Evolutionary conservation across 2,888 invertebrate species (phyloP).

Genomic region (Pseudoips prasinana): DNA sequence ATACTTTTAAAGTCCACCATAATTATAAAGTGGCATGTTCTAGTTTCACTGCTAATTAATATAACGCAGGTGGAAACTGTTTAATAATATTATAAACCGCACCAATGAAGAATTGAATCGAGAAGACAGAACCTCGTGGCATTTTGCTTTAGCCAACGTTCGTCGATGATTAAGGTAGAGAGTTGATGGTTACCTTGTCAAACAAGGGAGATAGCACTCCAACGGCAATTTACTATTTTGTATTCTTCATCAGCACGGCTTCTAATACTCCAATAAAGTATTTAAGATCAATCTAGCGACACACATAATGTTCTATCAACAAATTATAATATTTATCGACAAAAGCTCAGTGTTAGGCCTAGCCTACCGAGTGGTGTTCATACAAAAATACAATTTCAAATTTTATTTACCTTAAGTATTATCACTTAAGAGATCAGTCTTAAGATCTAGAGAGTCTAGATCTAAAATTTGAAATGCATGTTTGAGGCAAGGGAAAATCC

Average conservation of each 20-base stretch:
- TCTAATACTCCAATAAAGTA: no score
- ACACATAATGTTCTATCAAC: background rate
- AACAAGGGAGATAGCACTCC: no score
- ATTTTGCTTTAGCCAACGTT: no score
- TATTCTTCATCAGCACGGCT: no score
- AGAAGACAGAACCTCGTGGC: no score
- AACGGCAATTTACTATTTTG: no score
- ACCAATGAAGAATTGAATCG: no score
- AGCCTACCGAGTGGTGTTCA: slow-evolving; percentile 25
- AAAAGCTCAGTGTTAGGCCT: slow-evolving; percentile 21
- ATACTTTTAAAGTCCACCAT: slow-evolving; percentile 19
- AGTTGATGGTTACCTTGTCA: no score
- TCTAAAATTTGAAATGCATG: slow-evolving; percentile 48
- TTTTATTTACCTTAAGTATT: slow-evolving; percentile 39
- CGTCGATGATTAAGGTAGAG: no score
- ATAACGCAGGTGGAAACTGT: slow-evolving; percentile 16
- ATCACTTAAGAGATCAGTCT: slow-evolving; percentile 42
- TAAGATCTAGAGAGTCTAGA: slow-evolving; percentile 29
- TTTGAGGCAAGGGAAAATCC: slow-evolving; percentile 29
- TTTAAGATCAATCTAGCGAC: no score
- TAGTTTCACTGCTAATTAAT: slow-evolving; percentile 17
- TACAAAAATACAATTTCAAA: slow-evolving; percentile 45
- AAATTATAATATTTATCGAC: no score
- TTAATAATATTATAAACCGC: no score
- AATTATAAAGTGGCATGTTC: slow-evolving; percentile 17